Evolutionary conservation across 2,797 vertebrate genomes (phyloP), one percentile per base, ranked within the genome.

Genomic region (Poeciliopsis paucimaculata): DNA sequence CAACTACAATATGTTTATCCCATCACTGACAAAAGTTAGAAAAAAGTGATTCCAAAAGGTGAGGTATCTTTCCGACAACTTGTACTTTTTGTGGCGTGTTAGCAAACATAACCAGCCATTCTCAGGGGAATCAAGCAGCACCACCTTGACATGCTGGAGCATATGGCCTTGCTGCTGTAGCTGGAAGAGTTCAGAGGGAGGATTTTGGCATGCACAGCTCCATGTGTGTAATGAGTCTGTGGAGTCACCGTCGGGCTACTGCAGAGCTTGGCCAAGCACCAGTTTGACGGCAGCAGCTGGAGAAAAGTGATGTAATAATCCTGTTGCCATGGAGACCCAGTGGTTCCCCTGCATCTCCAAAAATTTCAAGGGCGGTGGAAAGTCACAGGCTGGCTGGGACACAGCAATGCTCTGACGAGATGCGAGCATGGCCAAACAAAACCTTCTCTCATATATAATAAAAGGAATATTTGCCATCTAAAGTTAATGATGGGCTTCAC

Each of bases 241-340:
- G 84, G 74, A 86, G 90, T 92, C 89, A 90, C 83, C 89, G 88
- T 82, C 53, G 80, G 85, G 83, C 84, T 90, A 88, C 91, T 72
- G 90, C 91, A 92, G 90, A 87, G 89, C 91, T 87, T 92, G 87
- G 91, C 84, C 81, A 88, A 93, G 88, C 86, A 91, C 85, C 83
- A 92, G 87, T 88, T 84, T 93, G 93, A 95, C 86, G 89, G 92
- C 90, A 95, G 93, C 94, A 94, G 93, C 93, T 93, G 92, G 90
- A 93, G 85, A 93, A 89, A 82, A 89, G 92, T 95, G 95, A 95
- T 94, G 94, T 92, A 94, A 95, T 95, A 95, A 92, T 94, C 91
- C 89, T 94, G 95, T 96, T 95, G 93, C 95, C 90, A 95, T 96
- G 93, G 95, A 93, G 94, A 96, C 92, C 87, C 49, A 81, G 66